Evolutionary conservation across 1,140 invertebrate species (phyloP), one percentile per base, ranked within the genome.

Genomic region (Hermetia illucens): DNA sequence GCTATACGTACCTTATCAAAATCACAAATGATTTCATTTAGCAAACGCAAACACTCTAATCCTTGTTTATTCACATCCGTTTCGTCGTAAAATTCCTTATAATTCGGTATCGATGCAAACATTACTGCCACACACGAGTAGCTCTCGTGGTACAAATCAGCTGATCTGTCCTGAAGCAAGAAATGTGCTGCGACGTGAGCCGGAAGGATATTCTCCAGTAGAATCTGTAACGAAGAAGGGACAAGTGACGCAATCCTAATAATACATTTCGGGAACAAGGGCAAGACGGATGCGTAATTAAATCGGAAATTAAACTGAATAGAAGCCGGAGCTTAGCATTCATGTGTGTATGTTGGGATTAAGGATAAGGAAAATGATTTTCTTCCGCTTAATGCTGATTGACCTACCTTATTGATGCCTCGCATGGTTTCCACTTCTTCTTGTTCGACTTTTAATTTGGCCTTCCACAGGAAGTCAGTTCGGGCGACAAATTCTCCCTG

Each of bases 21-120:
- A 60, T 97, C 94, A 48, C 90, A 95, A 40, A 98, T 95, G 42
- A 98, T 97, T 66, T 98, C 94, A 58, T 98, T 98, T 0, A 98
- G 66, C 12, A 98, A 67, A 39, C 93, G 63, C 30, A 98, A 61
- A 59, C 92, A 98, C 58, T 97, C 94, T 6, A 97, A 61, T 0
- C 94, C 94, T 63, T 95, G 90, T 52, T 94, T 92, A 53, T 91
- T 95, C 40, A 95, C 89, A 58, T 97, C 92, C 19, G 85, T 91
- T 63, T 97, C 92, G 52, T 93, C 91, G 55, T 97, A 98, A 59
- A 97, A 97, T 55, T 97, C 92, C 51, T 94, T 95, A 61, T 96
- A 98, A 65, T 98, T 97, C 9, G 93, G 91, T 50, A 98, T 96
- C 0, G 90, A 95, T 0, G 92, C 93, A 53, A 97, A 97, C 86